Evolutionary conservation across 1,140 invertebrate species (phyloP).

Genomic region (Mylabris phalerata): DNA sequence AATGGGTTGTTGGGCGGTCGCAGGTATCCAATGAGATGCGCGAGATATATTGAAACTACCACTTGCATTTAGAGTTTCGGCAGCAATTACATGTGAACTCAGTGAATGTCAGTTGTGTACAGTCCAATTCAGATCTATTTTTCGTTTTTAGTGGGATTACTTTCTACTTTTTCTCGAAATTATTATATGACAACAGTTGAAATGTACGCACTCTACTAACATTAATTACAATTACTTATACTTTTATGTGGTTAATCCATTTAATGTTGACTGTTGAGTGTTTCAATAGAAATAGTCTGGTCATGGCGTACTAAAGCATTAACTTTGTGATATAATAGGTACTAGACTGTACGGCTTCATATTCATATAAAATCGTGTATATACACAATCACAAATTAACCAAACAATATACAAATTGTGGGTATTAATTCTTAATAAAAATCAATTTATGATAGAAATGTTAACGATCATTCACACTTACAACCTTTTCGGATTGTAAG

Average conservation of each 20-base stretch:
- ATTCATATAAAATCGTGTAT: no score
- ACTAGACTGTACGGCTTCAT: not conserved
- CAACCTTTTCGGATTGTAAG: no score
- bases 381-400: no score
- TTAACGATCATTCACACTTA: no score
- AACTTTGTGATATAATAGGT: not conserved
- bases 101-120: slow-evolving; percentile 6
- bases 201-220: slow-evolving; percentile 19
- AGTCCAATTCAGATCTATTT: slow-evolving; percentile 19
- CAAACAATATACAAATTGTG: not conserved
- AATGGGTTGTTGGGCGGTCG: no score
- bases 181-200: slow-evolving; percentile 23
- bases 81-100: slow-evolving; percentile 26
- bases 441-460: not conserved
- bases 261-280: slow-evolving; percentile 16
- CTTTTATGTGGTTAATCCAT: slow-evolving; percentile 28
- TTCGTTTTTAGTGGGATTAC: slow-evolving; percentile 33
- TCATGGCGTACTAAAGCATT: slow-evolving; percentile 2
- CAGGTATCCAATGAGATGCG: no score
- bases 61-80: slow-evolving; percentile 14
- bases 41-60: slow-evolving; percentile 12
- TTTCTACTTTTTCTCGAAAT: slow-evolving; percentile 17
- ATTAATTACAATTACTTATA: slow-evolving; percentile 29
- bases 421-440: not conserved
- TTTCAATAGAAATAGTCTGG: slow-evolving; percentile 8